phyloP scores from a whole-genome alignment of 2,888 invertebrate genomes.

The Aphidoletes aphidimyza region DNA sequence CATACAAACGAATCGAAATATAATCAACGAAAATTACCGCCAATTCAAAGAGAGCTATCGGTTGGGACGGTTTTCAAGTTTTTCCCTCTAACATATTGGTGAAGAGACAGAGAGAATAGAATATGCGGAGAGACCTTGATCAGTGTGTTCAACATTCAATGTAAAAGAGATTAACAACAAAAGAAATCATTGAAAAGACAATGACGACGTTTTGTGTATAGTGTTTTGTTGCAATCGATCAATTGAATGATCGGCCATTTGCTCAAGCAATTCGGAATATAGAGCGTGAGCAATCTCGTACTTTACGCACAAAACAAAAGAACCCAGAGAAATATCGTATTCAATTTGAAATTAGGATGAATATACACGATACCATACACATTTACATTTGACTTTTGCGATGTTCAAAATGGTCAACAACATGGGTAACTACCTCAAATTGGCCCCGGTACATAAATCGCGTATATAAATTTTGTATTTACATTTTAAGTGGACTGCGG shows the following conservation, averaged over 20 bases:
- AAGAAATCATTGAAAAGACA: not conserved
- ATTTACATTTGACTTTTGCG: not conserved
- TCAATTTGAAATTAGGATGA: not conserved
- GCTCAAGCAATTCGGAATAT: not conserved
- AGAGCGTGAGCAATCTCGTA: no score
- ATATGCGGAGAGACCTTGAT: not conserved
- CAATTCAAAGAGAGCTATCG: no score
- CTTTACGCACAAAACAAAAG: not conserved
- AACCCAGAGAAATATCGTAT: no score
- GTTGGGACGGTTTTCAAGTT: no score
- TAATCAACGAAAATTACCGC: conserved; percentile 6
- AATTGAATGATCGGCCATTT: not conserved
- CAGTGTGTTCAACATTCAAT: not conserved
- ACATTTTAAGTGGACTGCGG: no score
- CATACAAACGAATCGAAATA: not conserved
- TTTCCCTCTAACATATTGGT: no score
- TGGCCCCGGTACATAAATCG: no score
- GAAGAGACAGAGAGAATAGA: no score
- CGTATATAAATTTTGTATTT: no score
- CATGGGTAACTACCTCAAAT: no score
- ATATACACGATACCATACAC: no score
- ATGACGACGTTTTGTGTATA: not conserved
- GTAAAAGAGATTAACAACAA: no score
- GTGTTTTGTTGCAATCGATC: not conserved
- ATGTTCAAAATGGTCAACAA: not conserved